Evolutionary conservation across 2,113 vertebrate species (phyloP), one percentile per base, ranked within the genome.

Genomic region (Sinocyclocheilus maitianheensis): DNA sequence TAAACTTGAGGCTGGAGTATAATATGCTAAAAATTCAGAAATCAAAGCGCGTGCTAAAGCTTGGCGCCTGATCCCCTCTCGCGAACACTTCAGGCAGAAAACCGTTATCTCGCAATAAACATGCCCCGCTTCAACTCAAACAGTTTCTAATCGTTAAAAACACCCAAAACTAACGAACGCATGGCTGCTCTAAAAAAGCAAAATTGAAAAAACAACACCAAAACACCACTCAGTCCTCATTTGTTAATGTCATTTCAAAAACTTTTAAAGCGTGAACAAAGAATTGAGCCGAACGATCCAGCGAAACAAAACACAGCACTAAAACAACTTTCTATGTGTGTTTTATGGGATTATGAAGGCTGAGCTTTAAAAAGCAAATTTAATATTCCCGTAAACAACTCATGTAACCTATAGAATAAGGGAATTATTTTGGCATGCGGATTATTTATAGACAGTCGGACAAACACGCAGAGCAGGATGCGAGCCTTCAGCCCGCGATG

Each of bases 41-140:
- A 46, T 53, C 26, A 22, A 51, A 69, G 63, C 80, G 87, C 89
- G 77, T 90, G 43, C 43, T 46, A 46, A 10, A 10, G 43, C 43
- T 10, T 10, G 43, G 43, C 86, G 89, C 87, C 84, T 75, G 69
- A 55, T 87, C 81, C 84, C 85, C 74, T 88, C 89, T 89, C 62
- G 71, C 60, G 82, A 22, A 55, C 26, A 24, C 82, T 74, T 18
- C 0, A 58, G 16, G 20, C 20, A 18, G 69, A 87, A 86, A 92
- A 87, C 93, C 93, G 93, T 94, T 94, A 94, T 92, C 91, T 91
- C 91, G 87, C 92, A 92, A 74, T 43, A 60, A 83, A 58, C 48
- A 72, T 16, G 46, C 5, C n/a, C 24, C 16, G 71, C 48, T 46
- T 46, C 43, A 9, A 46, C 43, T 46, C 43, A 46, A 46, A 46